Conservation (phyloP, 1,140 invertebrate species). For the Drusus annulatus region DNA sequence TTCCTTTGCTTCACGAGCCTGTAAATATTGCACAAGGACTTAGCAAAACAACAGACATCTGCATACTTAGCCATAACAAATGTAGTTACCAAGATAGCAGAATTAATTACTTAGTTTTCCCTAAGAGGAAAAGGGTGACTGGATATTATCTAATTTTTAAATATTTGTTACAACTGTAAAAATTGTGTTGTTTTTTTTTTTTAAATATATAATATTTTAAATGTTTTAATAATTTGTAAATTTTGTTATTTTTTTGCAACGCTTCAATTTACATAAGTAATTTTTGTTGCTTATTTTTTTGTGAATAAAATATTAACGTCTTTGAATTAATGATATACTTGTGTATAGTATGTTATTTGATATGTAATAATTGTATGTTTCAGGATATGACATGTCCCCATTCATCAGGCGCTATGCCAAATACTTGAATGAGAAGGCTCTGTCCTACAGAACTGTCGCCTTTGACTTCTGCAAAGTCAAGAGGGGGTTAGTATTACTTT, state of each 20-base stretch:
- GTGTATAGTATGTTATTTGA: too few species aligned
- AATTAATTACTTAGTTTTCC: not conserved
- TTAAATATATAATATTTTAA: too few species aligned
- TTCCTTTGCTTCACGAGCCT: constrained; percentile 33
- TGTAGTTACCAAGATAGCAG: not conserved
- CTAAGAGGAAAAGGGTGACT: not conserved
- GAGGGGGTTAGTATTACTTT: constrained; percentile 83
- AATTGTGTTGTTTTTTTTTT: too few species aligned
- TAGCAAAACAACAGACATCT: not conserved
- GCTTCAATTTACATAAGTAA: too few species aligned
- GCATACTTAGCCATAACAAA: not conserved
- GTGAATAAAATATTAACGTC: too few species aligned
- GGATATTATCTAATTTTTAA: too few species aligned
- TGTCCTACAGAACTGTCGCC: constrained; percentile 97
- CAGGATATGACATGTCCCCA: constrained; percentile 99
- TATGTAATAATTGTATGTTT: constrained; percentile 32
- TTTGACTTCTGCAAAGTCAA: constrained; percentile 99
- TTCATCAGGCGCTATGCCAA: constrained; percentile 98
- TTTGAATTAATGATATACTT: too few species aligned
- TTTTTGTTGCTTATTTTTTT: too few species aligned
- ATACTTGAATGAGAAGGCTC: constrained; percentile 99
- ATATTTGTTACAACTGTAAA: too few species aligned
- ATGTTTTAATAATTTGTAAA: too few species aligned
- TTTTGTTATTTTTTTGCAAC: too few species aligned
- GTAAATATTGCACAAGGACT: constrained; percentile 35